Conservation (phyloP, 2,888 invertebrate genomes). For the Cenopis cana region DNA sequence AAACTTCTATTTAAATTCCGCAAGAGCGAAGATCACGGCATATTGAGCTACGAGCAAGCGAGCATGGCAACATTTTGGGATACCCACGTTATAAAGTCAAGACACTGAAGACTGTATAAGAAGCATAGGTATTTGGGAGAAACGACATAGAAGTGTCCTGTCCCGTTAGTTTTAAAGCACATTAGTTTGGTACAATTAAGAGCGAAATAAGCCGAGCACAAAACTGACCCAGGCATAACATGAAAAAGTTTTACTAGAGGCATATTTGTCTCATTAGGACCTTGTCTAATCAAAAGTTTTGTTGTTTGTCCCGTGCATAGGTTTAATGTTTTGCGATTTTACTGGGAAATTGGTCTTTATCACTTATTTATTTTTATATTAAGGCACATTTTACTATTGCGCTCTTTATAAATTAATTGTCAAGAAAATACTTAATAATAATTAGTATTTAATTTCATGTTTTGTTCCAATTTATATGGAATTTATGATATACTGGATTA, state of each 20-base stretch:
- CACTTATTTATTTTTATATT: too few relatives aligned
- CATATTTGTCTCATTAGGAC: constrained; percentile 39
- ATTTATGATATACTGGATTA: too few relatives aligned
- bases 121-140: neutral
- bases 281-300: constrained; percentile 43
- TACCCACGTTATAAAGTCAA: neutral
- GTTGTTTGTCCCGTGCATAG: constrained; percentile 27
- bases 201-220: constrained; percentile 17
- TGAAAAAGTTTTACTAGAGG: constrained; percentile 38
- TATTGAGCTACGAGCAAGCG: too few relatives aligned
- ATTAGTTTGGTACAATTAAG: constrained; percentile 24
- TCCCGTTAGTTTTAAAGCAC: neutral
- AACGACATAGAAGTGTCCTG: neutral
- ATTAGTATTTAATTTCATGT: too few relatives aligned
- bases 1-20: too few relatives aligned
- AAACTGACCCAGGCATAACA: constrained; percentile 31
- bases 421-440: too few relatives aligned
- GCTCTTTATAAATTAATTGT: too few relatives aligned
- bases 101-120: neutral
- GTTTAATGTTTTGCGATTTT: constrained; percentile 26
- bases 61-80: too few relatives aligned
- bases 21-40: too few relatives aligned
- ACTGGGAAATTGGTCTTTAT: constrained; percentile 15
- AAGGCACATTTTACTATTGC: too few relatives aligned
- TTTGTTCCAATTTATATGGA: too few relatives aligned